Base-by-base conservation (phyloP, 2,113 vertebrate genomes). In the Poeciliopsis prolifica region DNA sequence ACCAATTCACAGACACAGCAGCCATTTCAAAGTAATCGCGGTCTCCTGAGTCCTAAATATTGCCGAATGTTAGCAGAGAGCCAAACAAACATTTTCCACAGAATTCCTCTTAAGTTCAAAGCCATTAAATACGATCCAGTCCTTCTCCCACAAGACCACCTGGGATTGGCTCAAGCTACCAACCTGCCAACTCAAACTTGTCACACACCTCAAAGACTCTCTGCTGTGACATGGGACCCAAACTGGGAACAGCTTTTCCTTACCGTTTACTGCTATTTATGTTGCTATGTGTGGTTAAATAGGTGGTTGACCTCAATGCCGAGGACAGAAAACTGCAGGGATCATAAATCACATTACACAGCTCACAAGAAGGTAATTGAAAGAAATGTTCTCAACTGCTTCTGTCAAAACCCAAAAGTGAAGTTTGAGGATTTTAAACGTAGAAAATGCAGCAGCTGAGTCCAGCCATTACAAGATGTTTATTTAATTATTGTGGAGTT, bases 51-150 rank as follows among this genome's bases (percentile, higher is more conserved):
- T 77, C 78, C 85, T 75, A 90, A 92, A 92, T 88, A 92, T 83
- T 3, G 75, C 78, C 8, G 63, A 75, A 78, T 58, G 81, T 80
- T 74, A 86, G 64, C 64, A 29, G 40, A 85, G 75, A 87, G 78
- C 78, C 80, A 91, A 91, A 92, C 88, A 93, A 93, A 92, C 86
- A 89, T 66, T 82, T 80, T 79, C 44, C 73, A 77, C 79, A 86
- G 80, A 79, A 68, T 80, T 29, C 68, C 72, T 81, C 81, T 85
- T 78, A 66, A 87, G 78, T 90, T 90, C 83, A 88, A 86, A 91
- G 82, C 63, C 79, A 80, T 86, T 78, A 88, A 83, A 88, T 68
- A 68, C 66, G n/a, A 78, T 37, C 74, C 64, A 35, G 80, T 75
- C 69, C 31, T 77, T 65, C 54, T 70, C 73, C 64, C 68, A 70